Percentiles rank a stretch among this genome's conserved stretches.
phyloP scores from a whole-genome alignment of 2,113 vertebrate species.

The Dipodomys stephensi region DNA sequence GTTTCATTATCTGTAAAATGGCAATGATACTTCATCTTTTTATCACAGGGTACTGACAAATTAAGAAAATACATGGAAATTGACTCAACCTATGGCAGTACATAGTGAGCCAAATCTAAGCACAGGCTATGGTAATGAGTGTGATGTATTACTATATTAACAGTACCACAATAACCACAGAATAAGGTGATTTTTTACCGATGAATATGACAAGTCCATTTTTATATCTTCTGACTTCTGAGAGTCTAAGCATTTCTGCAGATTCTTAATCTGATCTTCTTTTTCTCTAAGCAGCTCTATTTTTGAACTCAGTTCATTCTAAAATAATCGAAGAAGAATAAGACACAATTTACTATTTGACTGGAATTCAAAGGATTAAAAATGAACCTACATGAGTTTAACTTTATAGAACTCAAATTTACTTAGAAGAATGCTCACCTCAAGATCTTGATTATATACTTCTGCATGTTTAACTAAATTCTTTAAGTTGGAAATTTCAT shows the following conservation, averaged over 20 bases:
- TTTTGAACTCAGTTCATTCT: conserved; percentile 88
- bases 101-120: background rate
- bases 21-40: background rate
- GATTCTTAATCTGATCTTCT: conserved; percentile 85
- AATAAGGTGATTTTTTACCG: conserved; percentile 77
- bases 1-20: background rate
- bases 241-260: conserved; percentile 86
- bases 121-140: background rate
- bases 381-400: conserved; percentile 6
- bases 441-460: conserved; percentile 87
- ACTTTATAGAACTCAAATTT: background rate
- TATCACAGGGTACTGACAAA: background rate
- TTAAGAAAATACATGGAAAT: conserved; percentile 28
- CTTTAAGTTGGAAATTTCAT: conserved; percentile 91
- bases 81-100: background rate
- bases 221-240: conserved; percentile 74
- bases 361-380: background rate
- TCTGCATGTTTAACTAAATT: conserved; percentile 87
- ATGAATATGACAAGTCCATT: conserved; percentile 63
- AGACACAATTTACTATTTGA: conserved; percentile 10
- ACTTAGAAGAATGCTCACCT: conserved; percentile 87
- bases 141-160: background rate
- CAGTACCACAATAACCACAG: background rate
- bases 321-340: conserved; percentile 55
- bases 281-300: conserved; percentile 88